Evolutionary conservation across 2,888 invertebrate species (phyloP), one percentile per base, ranked within the genome.

Genomic region (Nasonia oneida): DNA sequence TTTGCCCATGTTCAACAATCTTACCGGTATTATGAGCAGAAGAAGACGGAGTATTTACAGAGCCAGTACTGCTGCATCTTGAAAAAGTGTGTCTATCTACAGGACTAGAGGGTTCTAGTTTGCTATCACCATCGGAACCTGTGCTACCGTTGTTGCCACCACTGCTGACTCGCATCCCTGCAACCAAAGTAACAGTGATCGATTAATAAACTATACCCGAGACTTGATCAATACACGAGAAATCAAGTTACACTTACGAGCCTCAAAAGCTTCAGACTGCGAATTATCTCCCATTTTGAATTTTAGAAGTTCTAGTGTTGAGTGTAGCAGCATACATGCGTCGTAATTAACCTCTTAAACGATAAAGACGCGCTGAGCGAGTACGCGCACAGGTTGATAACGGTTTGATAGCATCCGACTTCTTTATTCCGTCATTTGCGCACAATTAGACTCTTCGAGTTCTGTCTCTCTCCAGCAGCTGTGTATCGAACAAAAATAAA

Each of bases 11-110:
- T 73, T 47, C 5, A 81, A 78, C 71, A 87, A 87, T 67, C 89
- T 92, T 93, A 96, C 97, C 97, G 91, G 97, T 96, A 92, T 97
- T 97, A 90, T 97, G 97, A 88, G 97, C 96, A 2, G 97, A 97
- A 33, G 97, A 97, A 53, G 96, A 96, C 73, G 97, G 96, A 14
- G 97, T 97, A 91, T 96, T 96, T 82, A 96, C 95, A 77, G 97
- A 97, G 80, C 97, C 96, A 88, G 96, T 96, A 91, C 97, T 97
- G 90, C 96, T 97, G 92, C 96, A 96, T 75, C 97, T 94, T 47
- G 97, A 95, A 92, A 96, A 97, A 90, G 95, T 95, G 87, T 94
- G 94, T 86, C 94, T 94, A 88, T 95, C 94, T 29, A 94, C 94
- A 71, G 94, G 95, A 91, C 95, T 95, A 37, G 95, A 94, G 47